Percentiles rank a stretch among this genome's conserved stretches.
Conservation (phyloP, 2,888 invertebrate species). For the Agrochola macilenta region DNA sequence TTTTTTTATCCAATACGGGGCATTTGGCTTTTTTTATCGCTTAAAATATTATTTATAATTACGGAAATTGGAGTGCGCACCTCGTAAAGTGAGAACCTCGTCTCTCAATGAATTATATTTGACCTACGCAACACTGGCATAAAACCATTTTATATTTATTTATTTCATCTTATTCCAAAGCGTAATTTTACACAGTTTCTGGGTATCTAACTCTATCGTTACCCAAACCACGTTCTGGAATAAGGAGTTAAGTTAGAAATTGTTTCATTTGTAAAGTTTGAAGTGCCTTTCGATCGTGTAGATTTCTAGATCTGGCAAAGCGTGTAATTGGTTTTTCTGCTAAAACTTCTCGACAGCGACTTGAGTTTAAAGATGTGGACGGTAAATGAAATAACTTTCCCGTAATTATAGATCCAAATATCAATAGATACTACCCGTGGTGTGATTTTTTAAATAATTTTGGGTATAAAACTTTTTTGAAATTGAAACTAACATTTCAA, state of each 20-base stretch:
- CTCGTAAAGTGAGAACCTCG: slow-evolving; percentile 14
- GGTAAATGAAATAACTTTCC: background rate
- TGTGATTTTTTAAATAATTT: background rate
- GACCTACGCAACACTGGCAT: background rate
- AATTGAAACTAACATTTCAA: background rate
- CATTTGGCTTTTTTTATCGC: slow-evolving; percentile 7
- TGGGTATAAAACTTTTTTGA: background rate
- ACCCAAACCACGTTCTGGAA: background rate
- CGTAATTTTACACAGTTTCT: background rate
- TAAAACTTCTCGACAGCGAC: slow-evolving; percentile 1
- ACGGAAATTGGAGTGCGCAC: slow-evolving; percentile 26
- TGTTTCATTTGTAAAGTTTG: slow-evolving; percentile 18
- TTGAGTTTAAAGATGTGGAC: no score
- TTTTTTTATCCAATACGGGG: no score
- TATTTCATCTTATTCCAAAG: background rate
- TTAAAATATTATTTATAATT: slow-evolving; percentile 5
- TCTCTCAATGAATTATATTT: slow-evolving; percentile 11
- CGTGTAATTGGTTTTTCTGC: slow-evolving; percentile 7
- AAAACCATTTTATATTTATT: background rate
- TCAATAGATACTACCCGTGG: background rate
- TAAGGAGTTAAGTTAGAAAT: background rate
- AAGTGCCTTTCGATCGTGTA: slow-evolving; percentile 7
- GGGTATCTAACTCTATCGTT: background rate
- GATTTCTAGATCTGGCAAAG: background rate
- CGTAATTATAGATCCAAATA: background rate